Evolutionary conservation across 1,140 invertebrate genomes (phyloP).

Genomic region (Aphis craccivora): DNA sequence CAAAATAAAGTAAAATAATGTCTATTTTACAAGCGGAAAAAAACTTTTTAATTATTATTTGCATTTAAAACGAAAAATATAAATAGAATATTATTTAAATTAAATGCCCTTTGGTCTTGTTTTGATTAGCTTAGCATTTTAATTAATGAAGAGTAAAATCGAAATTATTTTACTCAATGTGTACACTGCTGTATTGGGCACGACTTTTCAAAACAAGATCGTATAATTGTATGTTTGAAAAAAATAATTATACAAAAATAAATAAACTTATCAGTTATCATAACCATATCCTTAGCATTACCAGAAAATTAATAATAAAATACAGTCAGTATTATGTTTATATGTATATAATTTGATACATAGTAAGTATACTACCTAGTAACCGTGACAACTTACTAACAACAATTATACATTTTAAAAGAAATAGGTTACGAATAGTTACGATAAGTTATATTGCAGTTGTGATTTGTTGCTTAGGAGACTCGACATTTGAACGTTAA

Average conservation of each 20-base stretch:
- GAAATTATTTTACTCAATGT: not conserved
- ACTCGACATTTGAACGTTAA: not conserved
- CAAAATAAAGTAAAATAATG: not conserved
- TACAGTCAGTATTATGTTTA: not conserved
- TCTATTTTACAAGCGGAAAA: not conserved
- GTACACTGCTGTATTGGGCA: too few relatives aligned
- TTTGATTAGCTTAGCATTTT: not conserved
- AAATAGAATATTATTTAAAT: not conserved
- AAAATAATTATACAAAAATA: not conserved
- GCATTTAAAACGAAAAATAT: not conserved
- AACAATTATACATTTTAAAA: not conserved
- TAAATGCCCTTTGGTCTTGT: not conserved
- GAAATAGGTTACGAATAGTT: not conserved
- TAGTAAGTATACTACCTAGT: not conserved
- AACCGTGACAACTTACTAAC: not conserved
- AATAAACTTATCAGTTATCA: not conserved
- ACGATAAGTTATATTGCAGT: not conserved
- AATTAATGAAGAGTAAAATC: not conserved
- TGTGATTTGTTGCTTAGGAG: not conserved
- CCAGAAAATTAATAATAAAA: not conserved
- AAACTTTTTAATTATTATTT: not conserved
- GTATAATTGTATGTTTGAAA: not conserved
- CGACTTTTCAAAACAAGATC: not conserved
- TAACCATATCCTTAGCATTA: not conserved
- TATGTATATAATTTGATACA: not conserved